These are phyloP conservation scores for Oppia nitens DNA, from an alignment of 1,140 invertebrate genomes.

Conservation along the genomic window DNA sequence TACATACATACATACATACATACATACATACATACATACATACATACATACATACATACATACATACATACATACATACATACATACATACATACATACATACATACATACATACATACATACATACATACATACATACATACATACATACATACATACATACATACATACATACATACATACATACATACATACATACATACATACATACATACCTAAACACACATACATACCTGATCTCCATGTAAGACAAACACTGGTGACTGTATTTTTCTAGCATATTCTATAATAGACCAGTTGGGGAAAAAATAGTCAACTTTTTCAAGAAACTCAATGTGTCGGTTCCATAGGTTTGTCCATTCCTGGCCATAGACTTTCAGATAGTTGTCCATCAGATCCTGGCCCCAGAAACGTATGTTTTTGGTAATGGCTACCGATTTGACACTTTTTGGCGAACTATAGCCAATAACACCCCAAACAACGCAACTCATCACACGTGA, in stretches of 20 bases:
- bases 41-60: too few species aligned
- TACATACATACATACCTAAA: neutral
- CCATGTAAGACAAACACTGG: slow-evolving; percentile 12
- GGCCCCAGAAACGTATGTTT: slow-evolving; percentile 2
- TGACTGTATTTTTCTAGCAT: neutral
- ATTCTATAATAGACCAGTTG: neutral
- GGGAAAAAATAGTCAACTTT: neutral
- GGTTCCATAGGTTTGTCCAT: slow-evolving; percentile 11
- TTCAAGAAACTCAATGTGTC: slow-evolving; percentile 13
- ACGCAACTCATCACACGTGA: slow-evolving; percentile 9
- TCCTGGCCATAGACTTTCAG: slow-evolving; percentile 11
- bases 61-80: too few species aligned
- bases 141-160: too few species aligned
- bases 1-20: too few species aligned
- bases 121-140: too few species aligned
- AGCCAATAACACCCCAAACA: slow-evolving; percentile 3
- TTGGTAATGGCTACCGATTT: neutral
- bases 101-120: too few species aligned
- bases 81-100: too few species aligned
- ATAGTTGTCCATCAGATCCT: neutral
- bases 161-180: too few species aligned
- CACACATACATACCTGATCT: slow-evolving; percentile 10
- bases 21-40: too few species aligned
- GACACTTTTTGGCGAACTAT: neutral
- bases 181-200: neutral